A percentile compares a stretch with the other conserved stretches of the same genome.
Evolutionary conservation across 2,113 vertebrate species (phyloP).

Genomic region (Megaceryle torquata): DNA sequence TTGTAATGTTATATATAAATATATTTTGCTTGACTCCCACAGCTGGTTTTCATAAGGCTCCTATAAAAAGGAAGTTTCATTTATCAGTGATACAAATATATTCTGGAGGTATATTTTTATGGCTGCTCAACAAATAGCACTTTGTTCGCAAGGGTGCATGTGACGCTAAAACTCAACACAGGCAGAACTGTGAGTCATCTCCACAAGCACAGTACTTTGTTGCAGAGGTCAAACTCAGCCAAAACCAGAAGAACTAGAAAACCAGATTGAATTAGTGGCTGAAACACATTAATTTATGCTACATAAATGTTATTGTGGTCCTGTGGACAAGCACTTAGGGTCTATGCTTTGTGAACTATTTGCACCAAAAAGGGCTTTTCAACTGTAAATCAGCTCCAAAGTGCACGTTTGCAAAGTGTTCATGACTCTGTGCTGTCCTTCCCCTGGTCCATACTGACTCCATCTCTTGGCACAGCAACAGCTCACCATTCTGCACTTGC

Average conservation of each 20-base stretch:
- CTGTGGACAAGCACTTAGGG: conserved; percentile 73
- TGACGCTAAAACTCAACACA: not conserved
- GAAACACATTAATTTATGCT: conserved; percentile 79
- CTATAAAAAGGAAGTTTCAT: conserved; percentile 78
- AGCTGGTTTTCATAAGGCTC: conserved; percentile 75
- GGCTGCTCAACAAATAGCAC: conserved; percentile 38
- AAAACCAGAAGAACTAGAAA: conserved; percentile 72
- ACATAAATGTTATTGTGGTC: conserved; percentile 80
- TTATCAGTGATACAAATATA: conserved; percentile 66
- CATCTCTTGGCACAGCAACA: not conserved
- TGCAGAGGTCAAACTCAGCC: conserved; percentile 60
- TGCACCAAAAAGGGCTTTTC: conserved; percentile 56
- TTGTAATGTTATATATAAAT: conserved; percentile 60
- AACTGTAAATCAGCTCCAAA: conserved; percentile 55
- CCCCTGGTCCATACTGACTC: fast-evolving
- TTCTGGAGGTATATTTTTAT: conserved; percentile 68
- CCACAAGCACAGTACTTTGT: conserved; percentile 49
- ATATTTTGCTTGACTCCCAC: conserved; percentile 61
- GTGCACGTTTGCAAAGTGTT: not conserved
- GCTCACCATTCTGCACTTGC: not conserved
- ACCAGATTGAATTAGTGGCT: conserved; percentile 76
- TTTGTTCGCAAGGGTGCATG: conserved; percentile 42
- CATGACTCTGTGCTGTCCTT: not conserved
- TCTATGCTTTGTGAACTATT: conserved; percentile 73
- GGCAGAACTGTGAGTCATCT: conserved; percentile 65